phyloP scores from a whole-genome alignment of 2,888 invertebrate genomes.

The Diarsia rubi region DNA sequence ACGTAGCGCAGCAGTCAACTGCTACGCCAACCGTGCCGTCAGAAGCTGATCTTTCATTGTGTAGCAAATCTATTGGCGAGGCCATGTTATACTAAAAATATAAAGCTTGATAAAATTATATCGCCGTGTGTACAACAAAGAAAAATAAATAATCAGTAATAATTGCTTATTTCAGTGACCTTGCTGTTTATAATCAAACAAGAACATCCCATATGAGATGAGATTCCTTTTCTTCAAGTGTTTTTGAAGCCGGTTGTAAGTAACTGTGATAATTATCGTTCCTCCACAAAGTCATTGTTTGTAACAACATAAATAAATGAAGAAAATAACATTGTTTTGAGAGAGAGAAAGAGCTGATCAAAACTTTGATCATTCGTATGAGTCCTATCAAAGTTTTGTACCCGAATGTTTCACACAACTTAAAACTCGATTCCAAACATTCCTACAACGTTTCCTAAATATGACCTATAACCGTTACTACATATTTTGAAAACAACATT shows the following conservation, averaged over 20 bases:
- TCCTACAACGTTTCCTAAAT: conserved; percentile 1
- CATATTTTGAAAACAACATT: conserved; percentile 45
- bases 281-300: not conserved
- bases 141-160: not conserved
- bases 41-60: not conserved
- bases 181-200: not conserved
- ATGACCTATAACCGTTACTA: conserved; percentile 9
- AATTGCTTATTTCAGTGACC: not conserved
- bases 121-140: not conserved
- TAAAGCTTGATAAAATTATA: too few species aligned
- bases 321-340: not conserved
- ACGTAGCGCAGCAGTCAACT: too few species aligned
- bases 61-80: too few species aligned
- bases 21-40: too few species aligned
- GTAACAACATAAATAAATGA: not conserved
- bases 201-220: not conserved
- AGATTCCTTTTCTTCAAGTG: not conserved
- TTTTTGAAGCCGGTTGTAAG: not conserved
- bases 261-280: not conserved
- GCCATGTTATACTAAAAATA: too few species aligned
- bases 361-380: not conserved
- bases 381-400: not conserved
- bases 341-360: not conserved
- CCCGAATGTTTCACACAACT: not conserved
- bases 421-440: not conserved